Base-by-base conservation (phyloP, 2,113 vertebrate species). In the Prunella himalayana region DNA sequence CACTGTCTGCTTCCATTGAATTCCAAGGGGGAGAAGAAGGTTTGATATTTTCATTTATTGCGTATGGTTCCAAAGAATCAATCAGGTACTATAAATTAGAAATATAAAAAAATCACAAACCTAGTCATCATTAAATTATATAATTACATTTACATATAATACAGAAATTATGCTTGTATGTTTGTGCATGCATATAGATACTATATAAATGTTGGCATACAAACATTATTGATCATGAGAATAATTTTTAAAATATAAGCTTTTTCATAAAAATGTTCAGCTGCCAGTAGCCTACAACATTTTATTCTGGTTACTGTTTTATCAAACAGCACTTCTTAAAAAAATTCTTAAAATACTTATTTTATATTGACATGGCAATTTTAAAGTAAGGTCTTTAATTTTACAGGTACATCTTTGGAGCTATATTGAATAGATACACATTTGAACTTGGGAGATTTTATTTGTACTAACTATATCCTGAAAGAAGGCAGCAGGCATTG, bases 81-180 rank as follows among this genome's bases (percentile, higher is more conserved):
- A 96, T 92, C 47, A 93, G 79, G 81, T 97, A 97, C 99, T 99
- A 96, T 30, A 94, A 96, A 95, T 92, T 39, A 95, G 93, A 97
- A 95, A 90, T 47, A 94, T 7, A 72, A 72, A 88, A 88, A 79
- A 84, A 87, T 73, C 19, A 87, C 15, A 83, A 68, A 60, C 7
- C 8, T 69, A 4, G 0, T 41, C 0, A 92, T 73, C 19, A 51
- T 7, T 59, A 45, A 25, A 49, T 86, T n/a, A 56, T 60, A 79
- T 56, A 41, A 66, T 61, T 33, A 24, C 11, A 49, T 65, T 63
- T 28, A 15, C 51, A 59, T 10, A 21, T 9, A 59, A 53, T 42
- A 59, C 8, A 39, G 25, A 84, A 76, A 56, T 35, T 25, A 31
- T 41, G 11, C 12, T 78, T 41, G 11, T 5, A 30, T 54, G 20